These are phyloP conservation scores for Alectoris magna DNA, from an alignment of 2,797 vertebrate genomes.

Conservation along the genomic window DNA sequence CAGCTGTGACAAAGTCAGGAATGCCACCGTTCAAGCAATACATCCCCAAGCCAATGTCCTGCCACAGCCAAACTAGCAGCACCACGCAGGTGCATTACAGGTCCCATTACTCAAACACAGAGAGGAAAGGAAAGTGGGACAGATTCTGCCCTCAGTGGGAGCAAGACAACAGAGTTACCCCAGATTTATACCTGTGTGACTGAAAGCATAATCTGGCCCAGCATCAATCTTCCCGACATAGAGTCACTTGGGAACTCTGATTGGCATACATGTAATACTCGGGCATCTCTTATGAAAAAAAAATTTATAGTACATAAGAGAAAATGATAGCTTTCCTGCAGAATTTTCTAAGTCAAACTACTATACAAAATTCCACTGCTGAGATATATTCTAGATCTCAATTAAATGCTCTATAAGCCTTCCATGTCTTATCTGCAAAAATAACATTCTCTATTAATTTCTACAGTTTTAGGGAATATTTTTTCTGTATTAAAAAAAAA, in stretches of 20 bases:
- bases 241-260: neutral
- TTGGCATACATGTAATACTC: neutral
- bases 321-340: constrained; percentile 14
- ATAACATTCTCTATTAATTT: neutral
- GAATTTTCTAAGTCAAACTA: neutral
- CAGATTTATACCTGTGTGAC: constrained; percentile 45
- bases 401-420: neutral
- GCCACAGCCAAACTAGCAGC: neutral
- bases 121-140: neutral
- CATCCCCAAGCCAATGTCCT: constrained; percentile 5
- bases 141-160: neutral
- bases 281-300: neutral
- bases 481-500: neutral
- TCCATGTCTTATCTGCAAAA: neutral
- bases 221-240: neutral
- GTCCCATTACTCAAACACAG: constrained; percentile 44
- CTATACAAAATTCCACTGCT: neutral
- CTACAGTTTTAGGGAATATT: neutral
- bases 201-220: constrained; percentile 17
- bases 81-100: neutral
- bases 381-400: neutral
- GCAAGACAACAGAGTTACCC: constrained; percentile 12
- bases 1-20: constrained; percentile 59
- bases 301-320: neutral
- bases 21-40: constrained; percentile 18